Evolutionary conservation across 2,113 vertebrate genomes (phyloP), one percentile per base, ranked within the genome.

Genomic region (Bagarius yarrelli): DNA sequence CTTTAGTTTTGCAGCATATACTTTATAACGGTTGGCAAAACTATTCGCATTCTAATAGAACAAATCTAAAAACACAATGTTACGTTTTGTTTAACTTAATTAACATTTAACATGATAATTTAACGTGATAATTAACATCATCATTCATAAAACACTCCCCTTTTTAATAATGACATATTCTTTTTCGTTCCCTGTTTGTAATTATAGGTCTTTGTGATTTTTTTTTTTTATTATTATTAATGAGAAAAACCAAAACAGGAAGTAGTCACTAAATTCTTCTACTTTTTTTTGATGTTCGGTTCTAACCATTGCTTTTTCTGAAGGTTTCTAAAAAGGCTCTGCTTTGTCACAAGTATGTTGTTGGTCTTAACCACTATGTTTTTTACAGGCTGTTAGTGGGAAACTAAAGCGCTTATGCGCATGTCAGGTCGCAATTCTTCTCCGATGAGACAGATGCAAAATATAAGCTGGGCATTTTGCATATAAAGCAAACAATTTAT

Each of bases 401-500:
- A 34, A 12, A 25, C 44, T 14, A 52, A 40, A 50, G 52, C 64
- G 57, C 56, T 52, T n/a, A 57, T 40, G 44, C 53, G 23, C 55
- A n/a, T n/a, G 70, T 81, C 64, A 80, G 44, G 14, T 60, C 70
- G 34, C 53, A 60, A 14, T 59, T 34, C 36, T 59, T 59, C 50
- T 27, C 19, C 61, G 32, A 30, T 61, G 40, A 72, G 56, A 50
- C 40, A 52, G 55, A 60, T 50, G 66, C 53, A 47, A 70, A 70
- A 57, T 69, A 44, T 56, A 34, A 8, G 34, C 59, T 23, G 5
- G 18, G 34, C 67, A 60, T n/a, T 80, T 59, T 52, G 25, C 47
- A 59, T 57, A 61, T 61, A 50, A 34, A 52, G 67, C 56, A 70
- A 80, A 80, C 78, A 80, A n/a, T 80, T 80, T 71, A 80, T 34